A percentile compares a stretch with the other conserved stretches of the same genome.
Evolutionary conservation across 2,113 vertebrate genomes (phyloP).

Genomic region (Odobenus rosmarus): DNA sequence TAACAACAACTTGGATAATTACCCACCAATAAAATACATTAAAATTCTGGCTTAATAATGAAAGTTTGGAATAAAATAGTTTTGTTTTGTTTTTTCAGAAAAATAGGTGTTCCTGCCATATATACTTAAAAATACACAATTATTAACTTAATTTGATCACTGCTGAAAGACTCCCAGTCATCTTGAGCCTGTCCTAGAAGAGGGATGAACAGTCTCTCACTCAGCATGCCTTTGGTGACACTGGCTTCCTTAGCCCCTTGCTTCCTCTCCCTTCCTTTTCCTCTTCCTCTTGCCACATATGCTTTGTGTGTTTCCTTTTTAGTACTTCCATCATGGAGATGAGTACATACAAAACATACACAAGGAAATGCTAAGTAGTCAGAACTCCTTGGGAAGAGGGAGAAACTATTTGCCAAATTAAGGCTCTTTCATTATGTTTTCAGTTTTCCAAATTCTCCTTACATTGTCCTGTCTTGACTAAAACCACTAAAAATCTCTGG

Average conservation of each 20-base stretch:
- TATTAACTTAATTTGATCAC: not conserved
- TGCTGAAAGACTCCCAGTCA: not conserved
- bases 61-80: not conserved
- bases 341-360: not conserved
- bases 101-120: not conserved
- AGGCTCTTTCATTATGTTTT: not conserved
- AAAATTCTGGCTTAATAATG: conserved; percentile 35
- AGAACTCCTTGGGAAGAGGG: not conserved
- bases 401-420: not conserved
- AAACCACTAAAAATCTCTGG: not conserved
- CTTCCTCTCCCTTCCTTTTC: not conserved
- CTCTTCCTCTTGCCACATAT: not conserved
- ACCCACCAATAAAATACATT: conserved; percentile 33
- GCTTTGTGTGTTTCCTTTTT: not conserved
- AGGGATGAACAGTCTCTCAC: not conserved
- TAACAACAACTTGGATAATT: conserved; percentile 32
- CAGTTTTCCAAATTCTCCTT: not conserved
- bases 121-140: not conserved
- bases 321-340: not conserved
- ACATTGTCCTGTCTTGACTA: not conserved
- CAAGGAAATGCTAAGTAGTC: not conserved
- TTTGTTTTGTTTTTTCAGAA: not conserved
- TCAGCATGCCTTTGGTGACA: not conserved
- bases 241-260: not conserved
- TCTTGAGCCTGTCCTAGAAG: not conserved